Conservation (phyloP, 2,888 invertebrate genomes). For the Philereme transversata region DNA sequence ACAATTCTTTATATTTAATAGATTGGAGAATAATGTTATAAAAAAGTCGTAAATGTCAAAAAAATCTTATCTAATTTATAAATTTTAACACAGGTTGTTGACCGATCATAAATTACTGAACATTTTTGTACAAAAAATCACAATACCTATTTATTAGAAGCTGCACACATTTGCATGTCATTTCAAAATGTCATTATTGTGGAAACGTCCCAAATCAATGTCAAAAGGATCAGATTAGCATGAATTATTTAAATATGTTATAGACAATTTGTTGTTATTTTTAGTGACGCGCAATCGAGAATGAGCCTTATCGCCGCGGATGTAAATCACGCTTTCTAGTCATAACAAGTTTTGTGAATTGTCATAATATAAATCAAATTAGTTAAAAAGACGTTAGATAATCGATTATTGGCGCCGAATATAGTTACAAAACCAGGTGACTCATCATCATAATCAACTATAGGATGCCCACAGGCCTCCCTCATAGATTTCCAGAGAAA, state of each 20-base stretch:
- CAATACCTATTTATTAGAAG: slow-evolving; percentile 26
- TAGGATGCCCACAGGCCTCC: too few relatives aligned
- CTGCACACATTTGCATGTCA: slow-evolving; percentile 33
- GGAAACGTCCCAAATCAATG: slow-evolving; percentile 33
- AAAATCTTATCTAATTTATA: slow-evolving; percentile 4
- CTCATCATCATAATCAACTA: slow-evolving; percentile 13
- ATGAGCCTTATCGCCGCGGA: slow-evolving; percentile 14
- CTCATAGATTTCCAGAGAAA: too few relatives aligned
- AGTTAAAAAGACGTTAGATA: slow-evolving; percentile 28
- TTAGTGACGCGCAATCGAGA: slow-evolving; percentile 22
- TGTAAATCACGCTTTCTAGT: slow-evolving; percentile 38
- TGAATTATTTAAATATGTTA: slow-evolving; percentile 22
- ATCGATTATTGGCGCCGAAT: slow-evolving; percentile 30
- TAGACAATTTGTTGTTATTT: slow-evolving; percentile 21
- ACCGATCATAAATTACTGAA: slow-evolving; percentile 19
- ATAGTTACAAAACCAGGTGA: slow-evolving; percentile 5
- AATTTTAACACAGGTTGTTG: slow-evolving; percentile 21
- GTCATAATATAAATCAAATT: slow-evolving; percentile 39
- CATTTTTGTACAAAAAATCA: slow-evolving; percentile 19
- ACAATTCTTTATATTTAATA: neutral
- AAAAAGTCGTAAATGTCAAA: slow-evolving; percentile 11
- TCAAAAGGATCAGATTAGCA: slow-evolving; percentile 33
- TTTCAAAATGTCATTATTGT: slow-evolving; percentile 35
- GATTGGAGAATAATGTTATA: slow-evolving; percentile 14
- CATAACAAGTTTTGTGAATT: slow-evolving; percentile 33